phyloP scores from a whole-genome alignment of 2,113 vertebrate genomes.

The Aphelocoma coerulescens region DNA sequence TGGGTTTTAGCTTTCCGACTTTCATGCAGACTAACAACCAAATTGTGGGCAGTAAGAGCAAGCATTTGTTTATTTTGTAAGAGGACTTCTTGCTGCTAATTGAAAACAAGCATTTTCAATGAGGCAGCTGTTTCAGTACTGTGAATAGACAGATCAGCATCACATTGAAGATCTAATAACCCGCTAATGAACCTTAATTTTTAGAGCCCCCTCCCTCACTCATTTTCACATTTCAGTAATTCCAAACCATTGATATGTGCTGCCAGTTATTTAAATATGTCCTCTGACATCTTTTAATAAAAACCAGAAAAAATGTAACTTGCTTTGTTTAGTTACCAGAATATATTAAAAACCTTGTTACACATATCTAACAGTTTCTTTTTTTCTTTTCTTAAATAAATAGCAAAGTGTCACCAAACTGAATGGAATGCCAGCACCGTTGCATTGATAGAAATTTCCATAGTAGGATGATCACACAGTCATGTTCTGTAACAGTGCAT shows the following conservation, averaged over 20 bases:
- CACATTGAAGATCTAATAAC: slow-evolving; percentile 10
- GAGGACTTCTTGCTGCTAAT: slow-evolving; percentile 36
- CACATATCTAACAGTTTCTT: neutral
- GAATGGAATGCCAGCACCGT: neutral
- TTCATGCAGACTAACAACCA: slow-evolving; percentile 17
- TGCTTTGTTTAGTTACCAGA: neutral
- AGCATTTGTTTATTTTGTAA: slow-evolving; percentile 41
- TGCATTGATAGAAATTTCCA: neutral
- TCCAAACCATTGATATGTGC: neutral
- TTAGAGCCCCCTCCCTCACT: neutral
- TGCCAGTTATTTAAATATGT: neutral
- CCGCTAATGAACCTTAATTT: neutral
- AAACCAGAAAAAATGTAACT: neutral
- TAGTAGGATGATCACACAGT: neutral
- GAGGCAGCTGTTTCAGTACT: slow-evolving; percentile 34
- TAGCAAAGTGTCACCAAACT: slow-evolving; percentile 25
- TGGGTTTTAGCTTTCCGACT: neutral
- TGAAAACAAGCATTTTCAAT: slow-evolving; percentile 45
- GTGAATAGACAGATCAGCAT: slow-evolving; percentile 2
- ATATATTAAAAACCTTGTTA: slow-evolving; percentile 27
- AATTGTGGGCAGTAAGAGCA: slow-evolving; percentile 16
- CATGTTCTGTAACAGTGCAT: slow-evolving; percentile 17
- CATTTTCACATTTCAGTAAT: neutral
- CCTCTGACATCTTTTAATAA: neutral
- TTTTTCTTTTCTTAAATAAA: slow-evolving; percentile 45